Percentiles rank a stretch among this genome's conserved stretches.
Evolutionary conservation across 2,888 invertebrate genomes (phyloP).

Genomic region (Stramonita haemastoma): DNA sequence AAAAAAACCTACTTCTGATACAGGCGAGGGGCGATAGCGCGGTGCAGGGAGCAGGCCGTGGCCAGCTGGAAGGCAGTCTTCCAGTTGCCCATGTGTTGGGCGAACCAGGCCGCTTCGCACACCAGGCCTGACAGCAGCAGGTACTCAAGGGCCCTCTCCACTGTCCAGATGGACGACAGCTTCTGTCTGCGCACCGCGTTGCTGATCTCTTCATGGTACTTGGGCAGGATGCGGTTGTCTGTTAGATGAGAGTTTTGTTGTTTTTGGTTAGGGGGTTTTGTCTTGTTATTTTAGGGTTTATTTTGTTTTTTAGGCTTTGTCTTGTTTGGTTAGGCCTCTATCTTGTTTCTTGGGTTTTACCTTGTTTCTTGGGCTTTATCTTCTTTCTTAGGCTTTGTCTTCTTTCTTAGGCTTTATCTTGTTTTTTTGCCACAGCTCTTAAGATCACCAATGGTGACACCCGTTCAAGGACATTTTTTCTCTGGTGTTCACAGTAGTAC

Average conservation of each 20-base stretch:
- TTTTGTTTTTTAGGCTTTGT: too few relatives aligned
- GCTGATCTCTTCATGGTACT: constrained; percentile 69
- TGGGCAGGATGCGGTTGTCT: constrained; percentile 69
- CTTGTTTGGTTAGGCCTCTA: too few relatives aligned
- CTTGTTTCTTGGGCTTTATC: too few relatives aligned
- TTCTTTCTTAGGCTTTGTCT: too few relatives aligned
- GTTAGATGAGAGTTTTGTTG: constrained; percentile 28
- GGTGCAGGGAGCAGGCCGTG: constrained; percentile 65
- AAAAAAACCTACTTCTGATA: constrained; percentile 48
- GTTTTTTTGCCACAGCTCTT: too few relatives aligned
- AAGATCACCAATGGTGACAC: too few relatives aligned
- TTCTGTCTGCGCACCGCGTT: constrained; percentile 62
- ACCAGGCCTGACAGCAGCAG: constrained; percentile 73
- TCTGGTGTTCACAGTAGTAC: too few relatives aligned
- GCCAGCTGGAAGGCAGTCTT: constrained; percentile 72
- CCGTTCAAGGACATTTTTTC: too few relatives aligned
- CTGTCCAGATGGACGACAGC: constrained; percentile 70
- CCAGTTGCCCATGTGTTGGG: constrained; percentile 75
- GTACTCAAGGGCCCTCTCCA: constrained; percentile 72
- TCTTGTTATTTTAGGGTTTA: too few relatives aligned
- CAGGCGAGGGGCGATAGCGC: constrained; percentile 59
- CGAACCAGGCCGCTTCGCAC: constrained; percentile 75
- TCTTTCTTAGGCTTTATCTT: too few relatives aligned
- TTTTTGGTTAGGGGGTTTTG: too few relatives aligned
- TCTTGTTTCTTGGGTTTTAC: too few relatives aligned